phyloP scores from a whole-genome alignment of 1,140 invertebrate species.

The Sycophaga agraensis region DNA sequence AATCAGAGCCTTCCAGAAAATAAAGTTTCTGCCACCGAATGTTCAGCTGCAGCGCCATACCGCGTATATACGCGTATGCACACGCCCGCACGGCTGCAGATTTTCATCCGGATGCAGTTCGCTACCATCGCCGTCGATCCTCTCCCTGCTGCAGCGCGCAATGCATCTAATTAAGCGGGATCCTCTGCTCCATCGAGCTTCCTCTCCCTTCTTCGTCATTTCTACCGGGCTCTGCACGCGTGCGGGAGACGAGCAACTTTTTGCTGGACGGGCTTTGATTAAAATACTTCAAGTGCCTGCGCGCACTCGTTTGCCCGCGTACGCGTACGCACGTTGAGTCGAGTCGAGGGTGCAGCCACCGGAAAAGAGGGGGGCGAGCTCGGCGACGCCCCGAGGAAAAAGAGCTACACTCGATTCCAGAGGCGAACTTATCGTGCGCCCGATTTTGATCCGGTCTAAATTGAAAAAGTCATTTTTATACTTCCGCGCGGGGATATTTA shows the following conservation, averaged over 20 bases:
- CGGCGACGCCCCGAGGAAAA: background rate
- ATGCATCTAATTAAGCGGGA: conserved; percentile 10
- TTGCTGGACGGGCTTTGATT: conserved; percentile 2
- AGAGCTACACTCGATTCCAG: background rate
- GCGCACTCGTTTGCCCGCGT: background rate
- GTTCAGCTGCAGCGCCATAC: background rate
- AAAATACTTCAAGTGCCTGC: background rate
- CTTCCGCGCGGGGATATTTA: background rate
- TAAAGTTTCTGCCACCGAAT: conserved; percentile 3
- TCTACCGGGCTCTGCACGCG: background rate
- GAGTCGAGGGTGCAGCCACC: background rate
- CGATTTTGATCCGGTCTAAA: background rate
- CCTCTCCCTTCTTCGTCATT: background rate
- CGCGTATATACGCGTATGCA: background rate
- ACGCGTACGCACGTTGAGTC: background rate
- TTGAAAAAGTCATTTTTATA: conserved; percentile 20
- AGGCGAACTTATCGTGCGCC: background rate
- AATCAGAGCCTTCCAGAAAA: conserved; percentile 14
- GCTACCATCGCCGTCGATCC: background rate
- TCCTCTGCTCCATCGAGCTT: background rate
- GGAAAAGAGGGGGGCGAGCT: background rate
- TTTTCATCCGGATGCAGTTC: background rate
- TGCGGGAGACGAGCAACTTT: background rate
- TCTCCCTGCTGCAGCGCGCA: background rate
- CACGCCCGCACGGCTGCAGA: background rate